phyloP scores from a whole-genome alignment of 2,888 invertebrate species.

The Agonopterix subpropinquella region DNA sequence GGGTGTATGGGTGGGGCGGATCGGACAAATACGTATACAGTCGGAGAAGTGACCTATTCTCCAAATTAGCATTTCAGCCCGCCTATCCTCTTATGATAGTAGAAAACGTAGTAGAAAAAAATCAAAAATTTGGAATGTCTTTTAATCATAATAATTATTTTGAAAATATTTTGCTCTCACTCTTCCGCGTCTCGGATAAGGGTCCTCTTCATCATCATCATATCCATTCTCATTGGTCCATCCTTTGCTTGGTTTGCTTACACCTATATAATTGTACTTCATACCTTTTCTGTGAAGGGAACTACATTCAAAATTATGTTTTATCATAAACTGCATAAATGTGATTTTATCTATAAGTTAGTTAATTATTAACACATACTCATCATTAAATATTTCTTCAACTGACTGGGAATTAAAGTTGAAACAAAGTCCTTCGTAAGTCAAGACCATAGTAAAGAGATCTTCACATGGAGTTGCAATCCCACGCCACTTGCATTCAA shows the following conservation, averaged over 20 bases:
- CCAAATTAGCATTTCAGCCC: too few species aligned
- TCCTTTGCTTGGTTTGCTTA: neutral
- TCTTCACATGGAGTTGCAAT: neutral
- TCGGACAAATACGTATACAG: too few species aligned
- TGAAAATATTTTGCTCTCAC: neutral
- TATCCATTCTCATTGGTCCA: neutral
- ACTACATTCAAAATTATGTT: too few species aligned
- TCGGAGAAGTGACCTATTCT: too few species aligned
- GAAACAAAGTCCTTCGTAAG: neutral
- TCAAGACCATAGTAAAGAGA: neutral
- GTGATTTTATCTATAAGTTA: too few species aligned
- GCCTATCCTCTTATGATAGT: too few species aligned
- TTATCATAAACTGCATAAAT: too few species aligned
- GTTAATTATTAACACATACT: neutral
- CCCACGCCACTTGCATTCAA: neutral
- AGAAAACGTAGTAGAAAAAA: too few species aligned
- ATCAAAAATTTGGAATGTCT: too few species aligned
- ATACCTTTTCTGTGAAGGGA: neutral
- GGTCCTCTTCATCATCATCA: neutral
- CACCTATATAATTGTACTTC: neutral
- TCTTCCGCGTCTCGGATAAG: conserved; percentile 1
- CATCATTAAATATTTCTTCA: neutral
- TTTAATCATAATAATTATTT: too few species aligned
- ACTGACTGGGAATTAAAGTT: neutral
- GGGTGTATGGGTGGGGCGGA: too few species aligned